Evolutionary conservation across 2,113 vertebrate genomes (phyloP).

Genomic region (Melanotaenia duboulayi): DNA sequence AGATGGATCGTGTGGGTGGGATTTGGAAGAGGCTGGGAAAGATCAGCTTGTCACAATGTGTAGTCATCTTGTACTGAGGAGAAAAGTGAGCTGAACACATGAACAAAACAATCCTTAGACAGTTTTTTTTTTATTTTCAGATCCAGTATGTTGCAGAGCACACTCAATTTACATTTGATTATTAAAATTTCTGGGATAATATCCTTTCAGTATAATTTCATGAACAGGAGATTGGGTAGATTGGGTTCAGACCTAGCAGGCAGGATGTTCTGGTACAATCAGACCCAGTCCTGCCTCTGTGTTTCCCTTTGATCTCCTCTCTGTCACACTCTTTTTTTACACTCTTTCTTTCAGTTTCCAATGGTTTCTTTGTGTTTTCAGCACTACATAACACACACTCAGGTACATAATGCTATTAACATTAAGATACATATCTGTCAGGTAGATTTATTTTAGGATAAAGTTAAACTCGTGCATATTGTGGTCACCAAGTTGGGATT

Average conservation of each 20-base stretch:
- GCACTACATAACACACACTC: conserved; percentile 22
- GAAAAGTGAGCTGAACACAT: conserved; percentile 30
- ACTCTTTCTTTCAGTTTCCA: neutral
- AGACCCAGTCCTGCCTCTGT: conserved; percentile 28
- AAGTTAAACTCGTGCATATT: conserved; percentile 51
- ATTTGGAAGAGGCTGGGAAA: conserved; percentile 55
- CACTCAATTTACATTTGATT: neutral
- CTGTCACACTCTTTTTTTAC: neutral
- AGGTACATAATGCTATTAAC: neutral
- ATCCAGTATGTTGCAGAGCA: too few relatives aligned
- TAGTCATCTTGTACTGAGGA: conserved; percentile 38
- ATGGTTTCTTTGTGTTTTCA: neutral
- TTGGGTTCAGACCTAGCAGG: conserved; percentile 8
- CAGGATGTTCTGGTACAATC: conserved; percentile 16
- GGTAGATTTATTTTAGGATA: conserved; percentile 61
- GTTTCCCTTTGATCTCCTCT: neutral
- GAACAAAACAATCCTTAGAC: conserved; percentile 30
- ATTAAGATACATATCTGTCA: conserved; percentile 27
- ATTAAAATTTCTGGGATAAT: neutral
- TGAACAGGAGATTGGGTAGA: neutral
- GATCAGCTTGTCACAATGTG: conserved; percentile 66
- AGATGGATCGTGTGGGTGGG: conserved; percentile 58
- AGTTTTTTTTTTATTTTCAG: neutral
- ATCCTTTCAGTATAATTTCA: neutral
- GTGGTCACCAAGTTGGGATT: conserved; percentile 39